Percentiles rank a stretch among this genome's conserved stretches.
Conservation (phyloP, 2,113 vertebrate species). For the Argyrosomus japonicus region DNA sequence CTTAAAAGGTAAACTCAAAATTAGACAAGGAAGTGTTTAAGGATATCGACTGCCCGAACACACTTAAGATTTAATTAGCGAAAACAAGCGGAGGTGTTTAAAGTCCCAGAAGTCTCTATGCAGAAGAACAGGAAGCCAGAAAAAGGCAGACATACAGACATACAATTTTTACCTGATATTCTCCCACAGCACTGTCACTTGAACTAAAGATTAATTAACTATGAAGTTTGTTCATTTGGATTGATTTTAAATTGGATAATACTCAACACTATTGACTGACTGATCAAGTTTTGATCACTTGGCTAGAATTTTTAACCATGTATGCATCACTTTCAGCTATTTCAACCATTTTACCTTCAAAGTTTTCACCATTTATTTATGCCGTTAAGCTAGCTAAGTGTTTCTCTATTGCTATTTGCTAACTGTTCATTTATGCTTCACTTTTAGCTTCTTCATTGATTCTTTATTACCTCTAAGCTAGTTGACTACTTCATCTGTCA, state of each 20-base stretch:
- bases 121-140: slow-evolving; percentile 11
- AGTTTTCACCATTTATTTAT: background rate
- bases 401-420: background rate
- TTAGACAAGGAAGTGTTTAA: slow-evolving; percentile 55
- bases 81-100: slow-evolving; percentile 56
- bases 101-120: slow-evolving; percentile 10
- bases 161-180: background rate
- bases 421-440: background rate
- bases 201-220: background rate
- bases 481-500: background rate
- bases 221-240: background rate
- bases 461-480: background rate
- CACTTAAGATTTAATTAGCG: slow-evolving; percentile 52
- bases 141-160: background rate
- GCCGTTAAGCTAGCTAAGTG: background rate
- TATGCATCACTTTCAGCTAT: background rate
- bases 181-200: background rate
- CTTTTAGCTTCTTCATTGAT: too few species aligned
- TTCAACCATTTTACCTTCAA: background rate
- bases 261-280: background rate
- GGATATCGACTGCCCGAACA: slow-evolving; percentile 41
- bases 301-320: background rate
- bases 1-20: slow-evolving; percentile 47
- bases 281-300: background rate
- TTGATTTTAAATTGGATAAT: background rate